Percentiles rank a stretch among this genome's conserved stretches.
Conservation (phyloP, 2,113 vertebrate genomes). For the Corythoichthys haematopterus region DNA sequence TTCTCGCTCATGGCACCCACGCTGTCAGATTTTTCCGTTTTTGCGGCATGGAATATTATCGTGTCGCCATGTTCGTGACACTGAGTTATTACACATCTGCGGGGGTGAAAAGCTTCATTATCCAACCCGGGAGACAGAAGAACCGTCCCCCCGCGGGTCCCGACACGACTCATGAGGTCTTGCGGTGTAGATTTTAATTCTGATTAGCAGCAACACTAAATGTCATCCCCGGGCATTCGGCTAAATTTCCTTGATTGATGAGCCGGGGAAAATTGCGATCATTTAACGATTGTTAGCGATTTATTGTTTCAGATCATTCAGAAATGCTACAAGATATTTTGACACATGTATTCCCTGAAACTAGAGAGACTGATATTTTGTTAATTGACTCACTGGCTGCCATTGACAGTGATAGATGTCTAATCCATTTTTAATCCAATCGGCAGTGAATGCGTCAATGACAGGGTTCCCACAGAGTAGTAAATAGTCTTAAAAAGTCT, state of each 20-base stretch:
- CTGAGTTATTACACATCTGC: constrained; percentile 65
- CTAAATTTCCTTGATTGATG: not conserved
- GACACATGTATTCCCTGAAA: not conserved
- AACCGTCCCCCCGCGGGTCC: constrained; percentile 15
- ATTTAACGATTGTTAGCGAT: not conserved
- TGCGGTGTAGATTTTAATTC: constrained; percentile 57
- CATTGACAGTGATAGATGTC: too few relatives aligned
- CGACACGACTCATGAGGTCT: constrained; percentile 41
- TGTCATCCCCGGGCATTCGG: constrained; percentile 3
- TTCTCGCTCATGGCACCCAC: constrained; percentile 25
- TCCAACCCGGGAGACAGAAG: constrained; percentile 30
- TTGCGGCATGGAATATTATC: constrained; percentile 54
- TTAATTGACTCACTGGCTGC: too few relatives aligned
- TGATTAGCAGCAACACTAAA: constrained; percentile 33
- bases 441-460: too few relatives aligned
- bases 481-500: too few relatives aligned
- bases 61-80: constrained; percentile 54
- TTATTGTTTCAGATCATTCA: not conserved
- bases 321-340: not conserved
- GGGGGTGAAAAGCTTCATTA: constrained; percentile 50
- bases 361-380: too few relatives aligned
- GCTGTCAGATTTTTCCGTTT: constrained; percentile 38
- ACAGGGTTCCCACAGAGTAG: too few relatives aligned
- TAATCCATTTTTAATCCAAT: too few relatives aligned
- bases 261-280: not conserved